Base-by-base conservation (phyloP, 2,888 invertebrate genomes). In the Baronia brevicornis region DNA sequence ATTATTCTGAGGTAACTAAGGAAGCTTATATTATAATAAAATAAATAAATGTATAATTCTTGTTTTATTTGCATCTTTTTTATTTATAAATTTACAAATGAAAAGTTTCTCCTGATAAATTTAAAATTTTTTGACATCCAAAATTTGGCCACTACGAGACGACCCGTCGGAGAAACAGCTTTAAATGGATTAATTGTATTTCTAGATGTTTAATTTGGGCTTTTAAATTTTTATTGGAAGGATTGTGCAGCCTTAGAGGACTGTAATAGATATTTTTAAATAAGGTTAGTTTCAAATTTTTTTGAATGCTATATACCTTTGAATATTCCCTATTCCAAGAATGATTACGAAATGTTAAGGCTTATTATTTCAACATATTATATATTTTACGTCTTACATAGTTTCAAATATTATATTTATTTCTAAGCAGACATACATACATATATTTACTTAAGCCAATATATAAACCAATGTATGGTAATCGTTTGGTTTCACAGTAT, bases 51-150 rank as follows among this genome's bases (percentile, higher is more conserved):
- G 28, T 44, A 37, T 46, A 51, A 64, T 42, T 48, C 58, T 77
- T 79, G 79, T 84, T 80, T 82, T 77, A 79, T 80, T 82, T 78
- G n/a, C n/a, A n/a, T n/a, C n/a, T 46, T 41, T 39, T 44, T 27
- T 36, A 30, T 23, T 36, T 35, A 6, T 32, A 48, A 43, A 38
- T 48, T 28, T 43, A 43, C 39, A 47, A 49, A 43, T 45, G 34
- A 41, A n/a, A n/a, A n/a, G n/a, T n/a, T n/a, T n/a, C n/a, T n/a
- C n/a, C n/a, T n/a, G n/a, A n/a, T n/a, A n/a, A n/a, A n/a, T n/a
- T n/a, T n/a, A n/a, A n/a, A n/a, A n/a, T n/a, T n/a, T n/a, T n/a
- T n/a, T n/a, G n/a, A n/a, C n/a, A n/a, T n/a, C n/a, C 25, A 25
- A 27, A 20, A 17, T 27, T 24, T 28, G 37, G 37, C 13, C 21